phyloP scores from a whole-genome alignment of 2,888 invertebrate species.

The Acleris sparsana region DNA sequence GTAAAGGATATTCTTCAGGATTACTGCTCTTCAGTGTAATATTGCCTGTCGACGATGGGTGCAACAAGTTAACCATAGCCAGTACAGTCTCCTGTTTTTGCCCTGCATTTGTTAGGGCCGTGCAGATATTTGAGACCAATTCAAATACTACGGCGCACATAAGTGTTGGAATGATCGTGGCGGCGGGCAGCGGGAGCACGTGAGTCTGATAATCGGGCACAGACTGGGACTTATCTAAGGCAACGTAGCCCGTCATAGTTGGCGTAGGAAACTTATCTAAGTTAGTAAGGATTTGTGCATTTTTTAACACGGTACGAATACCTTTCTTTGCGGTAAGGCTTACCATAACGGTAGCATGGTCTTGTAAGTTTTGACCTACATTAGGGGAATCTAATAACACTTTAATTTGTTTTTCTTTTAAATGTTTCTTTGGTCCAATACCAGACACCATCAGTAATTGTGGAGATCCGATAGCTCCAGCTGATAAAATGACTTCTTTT shows the following conservation, averaged over 20 bases:
- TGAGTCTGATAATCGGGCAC: too few species aligned
- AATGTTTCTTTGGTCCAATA: constrained; percentile 31
- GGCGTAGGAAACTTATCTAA: not conserved
- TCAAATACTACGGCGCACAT: too few species aligned
- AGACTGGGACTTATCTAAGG: too few species aligned
- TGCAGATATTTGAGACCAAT: too few species aligned
- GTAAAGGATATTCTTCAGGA: constrained; percentile 7
- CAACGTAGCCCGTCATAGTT: not conserved
- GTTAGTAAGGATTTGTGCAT: not conserved
- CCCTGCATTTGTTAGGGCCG: too few species aligned
- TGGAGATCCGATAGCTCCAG: constrained; percentile 27
- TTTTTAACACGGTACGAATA: not conserved
- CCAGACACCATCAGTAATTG: constrained; percentile 36
- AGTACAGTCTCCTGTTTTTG: too few species aligned
- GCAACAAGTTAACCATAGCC: too few species aligned
- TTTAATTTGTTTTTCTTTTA: constrained; percentile 14
- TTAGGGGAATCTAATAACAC: constrained; percentile 30
- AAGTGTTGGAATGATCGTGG: too few species aligned
- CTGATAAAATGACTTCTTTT: constrained; percentile 34
- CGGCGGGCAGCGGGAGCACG: too few species aligned
- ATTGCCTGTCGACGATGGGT: constrained; percentile 3
- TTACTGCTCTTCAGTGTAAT: constrained; percentile 7
- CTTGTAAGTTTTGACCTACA: constrained; percentile 34
- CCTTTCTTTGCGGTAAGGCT: constrained; percentile 5
- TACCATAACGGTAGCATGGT: constrained; percentile 16